Evolutionary conservation across 2,888 invertebrate species (phyloP), one percentile per base, ranked within the genome.

Genomic region (Dioctria linearis): DNA sequence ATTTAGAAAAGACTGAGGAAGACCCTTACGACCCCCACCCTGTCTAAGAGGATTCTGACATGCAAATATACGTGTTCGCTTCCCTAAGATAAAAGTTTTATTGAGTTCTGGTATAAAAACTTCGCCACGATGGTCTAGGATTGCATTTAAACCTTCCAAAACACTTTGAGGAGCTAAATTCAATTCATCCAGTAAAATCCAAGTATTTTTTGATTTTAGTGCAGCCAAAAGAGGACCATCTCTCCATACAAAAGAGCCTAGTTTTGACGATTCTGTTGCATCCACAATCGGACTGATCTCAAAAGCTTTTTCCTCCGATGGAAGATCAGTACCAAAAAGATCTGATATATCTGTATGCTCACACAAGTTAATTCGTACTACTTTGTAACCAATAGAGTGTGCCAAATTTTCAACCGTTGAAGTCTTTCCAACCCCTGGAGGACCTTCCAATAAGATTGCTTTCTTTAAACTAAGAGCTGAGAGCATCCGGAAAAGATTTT

Each of bases 311-410:
- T 96, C 96, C 90, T 98, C 97, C 0, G 96, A 93, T 0, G 99
- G 99, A 67, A 99, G 90, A 90, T 99, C 99, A 3, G 98, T 96
- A 40, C 99, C 99, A 88, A 99, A 99, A 63, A 99, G 90, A 90
- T 99, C 99, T 9, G 96, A 95, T 78, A 99, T 93, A 89, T 99
- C 99, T 92, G 99, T 99, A 90, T 99, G 99, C 86, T 99, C 99
- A 73, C 99, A 99, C 69, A 99, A 91, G 91, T 99, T 99, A 81
- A 99, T 97, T 66, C 99, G 91, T 11, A 97, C 93, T 49, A 99
- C 92, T 86, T 92, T 91, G 87, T 97, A 93, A 2, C 96, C 95
- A 3, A 97, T 93, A 6, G 93, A 92, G 86, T 93, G 94, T 0
- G 98, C 98, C 59, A 99, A 90, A 42, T 97, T 97, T 78, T 94